phyloP scores from a whole-genome alignment of 2,888 invertebrate genomes.

The Bellardia pandia region DNA sequence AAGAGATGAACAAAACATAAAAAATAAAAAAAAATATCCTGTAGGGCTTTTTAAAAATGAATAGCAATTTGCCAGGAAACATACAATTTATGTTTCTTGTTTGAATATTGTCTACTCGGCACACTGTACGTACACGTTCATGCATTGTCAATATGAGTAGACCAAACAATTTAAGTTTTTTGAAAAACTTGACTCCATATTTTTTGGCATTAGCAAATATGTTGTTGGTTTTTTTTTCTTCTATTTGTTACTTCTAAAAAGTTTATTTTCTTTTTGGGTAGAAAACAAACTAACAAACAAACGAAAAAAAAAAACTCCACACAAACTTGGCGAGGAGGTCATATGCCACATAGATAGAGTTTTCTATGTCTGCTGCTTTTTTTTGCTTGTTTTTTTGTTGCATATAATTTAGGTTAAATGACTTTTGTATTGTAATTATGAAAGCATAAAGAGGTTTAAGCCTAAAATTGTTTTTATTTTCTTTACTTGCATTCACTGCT shows the following conservation, averaged over 20 bases:
- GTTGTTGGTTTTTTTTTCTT: slow-evolving; percentile 24
- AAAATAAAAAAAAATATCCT: slow-evolving; percentile 43
- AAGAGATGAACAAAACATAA: slow-evolving; percentile 33
- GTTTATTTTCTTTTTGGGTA: slow-evolving; percentile 25
- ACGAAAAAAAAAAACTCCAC: not conserved
- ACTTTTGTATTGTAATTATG: slow-evolving; percentile 72
- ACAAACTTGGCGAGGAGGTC: slow-evolving; percentile 68
- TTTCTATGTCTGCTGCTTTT: slow-evolving; percentile 50
- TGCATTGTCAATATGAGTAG: slow-evolving; percentile 46
- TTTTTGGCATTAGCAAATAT: slow-evolving; percentile 65
- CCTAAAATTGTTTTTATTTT: slow-evolving; percentile 52
- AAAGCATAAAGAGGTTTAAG: slow-evolving; percentile 65
- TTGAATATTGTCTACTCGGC: slow-evolving; percentile 60
- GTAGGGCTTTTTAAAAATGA: slow-evolving; percentile 43
- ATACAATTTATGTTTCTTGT: slow-evolving; percentile 67
- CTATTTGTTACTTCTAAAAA: slow-evolving; percentile 48
- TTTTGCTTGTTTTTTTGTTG: slow-evolving; percentile 35
- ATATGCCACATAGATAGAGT: slow-evolving; percentile 57
- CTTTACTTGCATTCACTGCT: not conserved
- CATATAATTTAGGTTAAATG: slow-evolving; percentile 72
- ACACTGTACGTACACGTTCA: slow-evolving; percentile 5
- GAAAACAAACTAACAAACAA: slow-evolving; percentile 41
- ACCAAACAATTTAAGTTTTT: slow-evolving; percentile 63
- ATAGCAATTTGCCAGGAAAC: slow-evolving; percentile 55
- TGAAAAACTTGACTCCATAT: slow-evolving; percentile 52